phyloP scores from a whole-genome alignment of 2,888 invertebrate species.

The Ditylenchus weischeri region DNA sequence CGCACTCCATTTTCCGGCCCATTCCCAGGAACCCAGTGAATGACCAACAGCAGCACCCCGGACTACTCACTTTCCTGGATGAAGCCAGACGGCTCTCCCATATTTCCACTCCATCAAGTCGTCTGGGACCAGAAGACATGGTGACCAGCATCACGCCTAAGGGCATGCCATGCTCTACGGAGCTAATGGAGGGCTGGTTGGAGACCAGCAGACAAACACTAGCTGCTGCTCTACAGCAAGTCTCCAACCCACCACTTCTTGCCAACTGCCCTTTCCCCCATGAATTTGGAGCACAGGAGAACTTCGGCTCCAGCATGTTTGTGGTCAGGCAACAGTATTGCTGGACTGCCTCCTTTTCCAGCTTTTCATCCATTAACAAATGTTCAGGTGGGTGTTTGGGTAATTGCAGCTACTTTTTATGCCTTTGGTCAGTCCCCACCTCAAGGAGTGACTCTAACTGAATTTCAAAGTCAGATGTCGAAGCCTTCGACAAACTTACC shows the following conservation, averaged over 20 bases:
- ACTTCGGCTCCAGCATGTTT: slow-evolving; percentile 13
- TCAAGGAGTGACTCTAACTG: too few species aligned
- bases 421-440: too few species aligned
- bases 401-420: too few species aligned
- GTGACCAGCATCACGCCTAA: neutral
- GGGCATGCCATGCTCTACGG: neutral
- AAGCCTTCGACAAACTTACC: too few species aligned
- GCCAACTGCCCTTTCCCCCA: too few species aligned
- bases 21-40: slow-evolving; percentile 3
- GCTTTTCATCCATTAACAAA: neutral
- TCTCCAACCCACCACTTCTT: neutral
- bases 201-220: slow-evolving; percentile 1
- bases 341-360: neutral
- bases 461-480: too few species aligned
- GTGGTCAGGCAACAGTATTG: neutral
- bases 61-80: slow-evolving; percentile 10
- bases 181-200: neutral
- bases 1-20: slow-evolving; percentile 1
- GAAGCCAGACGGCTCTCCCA: neutral
- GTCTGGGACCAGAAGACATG: neutral
- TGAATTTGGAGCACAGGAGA: neutral
- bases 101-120: neutral
- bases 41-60: neutral
- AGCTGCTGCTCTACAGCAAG: neutral
- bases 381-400: slow-evolving; percentile 4